Conservation (phyloP, 2,888 invertebrate species). For the Papilio demoleus region DNA sequence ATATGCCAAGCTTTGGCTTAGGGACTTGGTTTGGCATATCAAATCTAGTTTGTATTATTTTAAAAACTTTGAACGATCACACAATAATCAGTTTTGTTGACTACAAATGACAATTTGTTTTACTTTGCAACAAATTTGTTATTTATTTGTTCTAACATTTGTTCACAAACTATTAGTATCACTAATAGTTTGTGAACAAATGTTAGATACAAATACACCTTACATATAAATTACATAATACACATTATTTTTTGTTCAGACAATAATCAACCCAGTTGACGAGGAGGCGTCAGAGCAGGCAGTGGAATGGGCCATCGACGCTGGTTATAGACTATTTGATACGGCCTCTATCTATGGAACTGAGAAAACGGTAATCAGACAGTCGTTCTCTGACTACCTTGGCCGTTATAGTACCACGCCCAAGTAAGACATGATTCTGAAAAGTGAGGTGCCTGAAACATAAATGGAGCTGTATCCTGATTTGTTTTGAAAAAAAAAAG, state of each 20-base stretch:
- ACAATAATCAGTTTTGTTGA: too few relatives aligned
- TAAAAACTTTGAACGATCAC: too few relatives aligned
- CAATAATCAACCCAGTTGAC: neutral
- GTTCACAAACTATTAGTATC: too few relatives aligned
- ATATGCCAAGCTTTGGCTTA: conserved; percentile 85
- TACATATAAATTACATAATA: too few relatives aligned
- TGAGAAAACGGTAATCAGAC: conserved; percentile 68
- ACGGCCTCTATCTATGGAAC: conserved; percentile 83
- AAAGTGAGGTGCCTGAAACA: too few relatives aligned
- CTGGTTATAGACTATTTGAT: conserved; percentile 86
- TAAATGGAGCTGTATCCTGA: too few relatives aligned
- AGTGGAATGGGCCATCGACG: conserved; percentile 80
- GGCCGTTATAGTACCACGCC: neutral
- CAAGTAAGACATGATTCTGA: neutral
- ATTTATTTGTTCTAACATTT: too few relatives aligned
- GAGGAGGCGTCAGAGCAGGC: conserved; percentile 69
- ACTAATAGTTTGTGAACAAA: too few relatives aligned
- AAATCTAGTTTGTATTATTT: conserved; percentile 53
- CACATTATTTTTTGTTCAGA: neutral
- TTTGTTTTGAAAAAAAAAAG: too few relatives aligned
- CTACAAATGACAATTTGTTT: too few relatives aligned
- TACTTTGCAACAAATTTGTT: too few relatives aligned
- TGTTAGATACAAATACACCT: too few relatives aligned
- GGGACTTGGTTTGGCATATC: conserved; percentile 83
- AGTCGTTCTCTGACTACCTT: neutral